Percentiles rank a stretch among this genome's conserved stretches.
These are phyloP conservation scores for Chaetops frenatus DNA, from an alignment of 2,113 vertebrate species.

Conservation along the genomic window DNA sequence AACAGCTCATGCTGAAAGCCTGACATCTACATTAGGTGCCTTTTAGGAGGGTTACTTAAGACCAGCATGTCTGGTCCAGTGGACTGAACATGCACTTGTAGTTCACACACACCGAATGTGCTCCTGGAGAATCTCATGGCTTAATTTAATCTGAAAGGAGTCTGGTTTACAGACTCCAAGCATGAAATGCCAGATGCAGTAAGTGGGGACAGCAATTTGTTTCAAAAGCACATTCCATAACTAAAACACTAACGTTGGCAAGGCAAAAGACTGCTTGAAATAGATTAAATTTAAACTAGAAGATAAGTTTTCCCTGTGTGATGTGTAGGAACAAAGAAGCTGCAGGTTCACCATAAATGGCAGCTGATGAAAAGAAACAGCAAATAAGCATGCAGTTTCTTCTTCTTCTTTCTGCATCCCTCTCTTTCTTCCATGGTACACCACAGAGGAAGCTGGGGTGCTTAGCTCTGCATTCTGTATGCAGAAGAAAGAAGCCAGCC, in stretches of 20 bases:
- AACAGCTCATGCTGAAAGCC: background rate
- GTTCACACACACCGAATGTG: background rate
- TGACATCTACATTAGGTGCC: background rate
- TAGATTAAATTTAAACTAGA: background rate
- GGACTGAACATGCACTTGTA: background rate
- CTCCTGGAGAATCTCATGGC: background rate
- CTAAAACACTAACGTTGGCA: background rate
- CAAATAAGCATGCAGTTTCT: background rate
- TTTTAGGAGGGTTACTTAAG: background rate
- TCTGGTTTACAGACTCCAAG: background rate
- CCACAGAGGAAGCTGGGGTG: background rate
- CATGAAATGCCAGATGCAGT: background rate
- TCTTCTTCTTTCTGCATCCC: background rate
- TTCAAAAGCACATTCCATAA: background rate
- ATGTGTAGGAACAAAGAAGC: background rate
- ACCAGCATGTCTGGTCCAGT: background rate
- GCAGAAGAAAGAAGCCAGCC: background rate
- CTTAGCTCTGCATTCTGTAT: background rate
- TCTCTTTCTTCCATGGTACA: background rate
- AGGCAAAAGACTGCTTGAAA: background rate
- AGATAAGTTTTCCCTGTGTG: background rate
- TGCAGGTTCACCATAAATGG: background rate
- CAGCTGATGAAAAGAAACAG: background rate
- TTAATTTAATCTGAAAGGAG: background rate
- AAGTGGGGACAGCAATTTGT: background rate